A percentile compares a stretch with the other conserved stretches of the same genome.
phyloP scores from a whole-genome alignment of 2,888 invertebrate genomes.

The Rutpela maculata region DNA sequence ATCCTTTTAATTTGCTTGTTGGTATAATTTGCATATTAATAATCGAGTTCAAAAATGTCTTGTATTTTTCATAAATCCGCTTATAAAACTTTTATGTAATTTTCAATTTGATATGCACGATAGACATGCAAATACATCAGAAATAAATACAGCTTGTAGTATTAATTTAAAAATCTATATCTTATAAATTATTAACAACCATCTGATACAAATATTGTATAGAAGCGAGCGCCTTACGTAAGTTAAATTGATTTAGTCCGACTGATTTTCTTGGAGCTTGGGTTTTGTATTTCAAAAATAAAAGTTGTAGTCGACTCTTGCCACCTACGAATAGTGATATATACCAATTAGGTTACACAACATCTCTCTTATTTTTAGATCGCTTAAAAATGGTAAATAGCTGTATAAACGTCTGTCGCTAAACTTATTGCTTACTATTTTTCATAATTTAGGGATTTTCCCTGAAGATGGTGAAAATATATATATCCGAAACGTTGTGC shows the following conservation, averaged over 20 bases:
- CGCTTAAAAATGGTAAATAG: too few species aligned
- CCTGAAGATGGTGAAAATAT: too few species aligned
- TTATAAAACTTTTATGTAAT: slow-evolving; percentile 44
- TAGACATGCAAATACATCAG: slow-evolving; percentile 52
- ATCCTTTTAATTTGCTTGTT: slow-evolving; percentile 45
- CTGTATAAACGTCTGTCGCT: too few species aligned
- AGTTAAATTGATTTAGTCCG: not conserved
- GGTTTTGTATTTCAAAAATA: not conserved
- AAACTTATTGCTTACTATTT: too few species aligned
- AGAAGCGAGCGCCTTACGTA: not conserved
- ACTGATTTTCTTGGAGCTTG: not conserved
- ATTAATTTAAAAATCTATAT: slow-evolving; percentile 50
- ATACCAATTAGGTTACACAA: too few species aligned
- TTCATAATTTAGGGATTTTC: too few species aligned
- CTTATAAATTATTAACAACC: slow-evolving; percentile 40
- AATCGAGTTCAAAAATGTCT: slow-evolving; percentile 46
- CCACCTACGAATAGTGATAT: too few species aligned
- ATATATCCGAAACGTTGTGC: too few species aligned
- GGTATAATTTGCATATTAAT: slow-evolving; percentile 45
- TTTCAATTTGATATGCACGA: slow-evolving; percentile 49
- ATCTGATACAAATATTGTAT: slow-evolving; percentile 4
- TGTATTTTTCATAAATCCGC: slow-evolving; percentile 48
- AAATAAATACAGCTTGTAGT: slow-evolving; percentile 46
- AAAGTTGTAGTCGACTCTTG: not conserved
- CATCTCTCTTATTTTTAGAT: too few species aligned